Percentiles rank a stretch among this genome's conserved stretches.
These are phyloP conservation scores for Drosophila austrosaltans DNA, from an alignment of 2,888 invertebrate genomes.

Conservation along the genomic window DNA sequence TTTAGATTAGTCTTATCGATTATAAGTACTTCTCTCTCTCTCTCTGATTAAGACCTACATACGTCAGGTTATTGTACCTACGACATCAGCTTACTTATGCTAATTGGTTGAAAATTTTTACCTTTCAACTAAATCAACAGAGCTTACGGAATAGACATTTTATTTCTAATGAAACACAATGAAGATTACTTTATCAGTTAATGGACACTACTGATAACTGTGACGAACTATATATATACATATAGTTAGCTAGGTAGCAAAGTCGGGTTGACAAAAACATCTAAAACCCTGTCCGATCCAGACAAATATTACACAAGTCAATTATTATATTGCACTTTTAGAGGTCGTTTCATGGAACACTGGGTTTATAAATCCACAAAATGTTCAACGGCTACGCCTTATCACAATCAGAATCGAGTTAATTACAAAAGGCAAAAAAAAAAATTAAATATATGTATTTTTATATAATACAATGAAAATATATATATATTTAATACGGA, in stretches of 20 bases:
- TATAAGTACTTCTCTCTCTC: not conserved
- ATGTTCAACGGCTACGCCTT: conserved; percentile 18
- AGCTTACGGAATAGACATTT: too few species aligned
- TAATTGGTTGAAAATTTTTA: not conserved
- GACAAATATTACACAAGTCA: conserved; percentile 28
- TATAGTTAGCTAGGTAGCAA: not conserved
- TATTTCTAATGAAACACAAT: not conserved
- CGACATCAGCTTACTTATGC: not conserved
- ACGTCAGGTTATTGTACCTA: not conserved
- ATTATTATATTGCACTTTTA: conserved; percentile 40
- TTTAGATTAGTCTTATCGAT: not conserved
- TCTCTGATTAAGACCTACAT: not conserved
- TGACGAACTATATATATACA: not conserved
- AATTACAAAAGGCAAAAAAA: conserved; percentile 37
- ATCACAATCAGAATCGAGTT: conserved; percentile 35
- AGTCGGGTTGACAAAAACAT: conserved; percentile 25
- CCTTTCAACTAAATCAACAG: not conserved
- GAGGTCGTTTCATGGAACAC: conserved; percentile 78
- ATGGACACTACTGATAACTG: not conserved
- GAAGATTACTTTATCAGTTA: conserved; percentile 2
- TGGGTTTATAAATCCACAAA: conserved; percentile 29
- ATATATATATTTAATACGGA: conserved; percentile 17
- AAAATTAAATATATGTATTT: conserved; percentile 6
- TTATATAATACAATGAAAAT: conserved; percentile 12
- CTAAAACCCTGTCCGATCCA: not conserved